Base-by-base conservation (phyloP, 2,113 vertebrate species). In the Ceratotherium simum region DNA sequence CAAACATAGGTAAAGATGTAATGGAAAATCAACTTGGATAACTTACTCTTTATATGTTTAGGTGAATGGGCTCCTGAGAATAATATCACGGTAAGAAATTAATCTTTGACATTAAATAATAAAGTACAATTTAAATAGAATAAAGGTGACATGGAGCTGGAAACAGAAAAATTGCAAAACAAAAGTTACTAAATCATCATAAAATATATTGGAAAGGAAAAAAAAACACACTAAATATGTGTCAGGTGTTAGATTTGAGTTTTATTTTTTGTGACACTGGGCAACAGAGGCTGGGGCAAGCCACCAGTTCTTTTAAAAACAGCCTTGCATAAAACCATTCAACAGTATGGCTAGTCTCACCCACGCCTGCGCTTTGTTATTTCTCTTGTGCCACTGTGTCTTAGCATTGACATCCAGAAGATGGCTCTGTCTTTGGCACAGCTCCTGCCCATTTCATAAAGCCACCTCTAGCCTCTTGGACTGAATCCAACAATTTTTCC, bases 401-500 rank as follows among this genome's bases (percentile, higher is more conserved):
- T 72, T 3, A 17, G 10, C 2, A 0, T 1, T 0, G 8, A n/a
- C 8, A 25, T 7, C 25, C 27, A 6, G 6, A 67, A 16, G 12
- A 39, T 0, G 0, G 36, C 27, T n/a, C 16, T 6, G 31, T 8
- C 29, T 1, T 3, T 10, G 73, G 17, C 4, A 4, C n/a, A 31
- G 14, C 1, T 14, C 20, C 42, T 2, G n/a, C 5, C 10, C 2
- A 1, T 3, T 7, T 33, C 60, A 11, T 2, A 18, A 64, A 36
- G 33, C 27, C 51, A 6, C 27, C 27, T 56, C 33, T 33, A 6
- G 46, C 42, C 18, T 17, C 9, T n/a, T 62, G 73, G 64, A 51
- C 4, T 3, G 25, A 64, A 46, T 1, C 51, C 21, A 12, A 0
- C 5, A 1, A 5, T 5, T 60, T 11, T 0, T 20, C 8, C 8